Evolutionary conservation across 1,140 invertebrate genomes (phyloP).

Genomic region (Thrips palmi): DNA sequence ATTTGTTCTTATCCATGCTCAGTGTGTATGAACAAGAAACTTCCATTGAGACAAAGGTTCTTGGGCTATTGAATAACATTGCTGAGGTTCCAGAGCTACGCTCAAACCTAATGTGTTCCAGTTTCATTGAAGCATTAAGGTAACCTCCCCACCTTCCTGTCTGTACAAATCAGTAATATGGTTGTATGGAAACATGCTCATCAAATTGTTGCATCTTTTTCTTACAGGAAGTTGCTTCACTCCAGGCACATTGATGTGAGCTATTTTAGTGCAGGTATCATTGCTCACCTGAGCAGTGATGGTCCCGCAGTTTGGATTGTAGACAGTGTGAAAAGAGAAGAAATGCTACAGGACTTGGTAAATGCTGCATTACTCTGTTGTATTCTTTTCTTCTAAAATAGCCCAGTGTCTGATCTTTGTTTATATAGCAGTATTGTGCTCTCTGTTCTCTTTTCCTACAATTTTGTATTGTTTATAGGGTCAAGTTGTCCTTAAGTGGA

Average conservation of each 20-base stretch:
- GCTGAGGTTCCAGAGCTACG: slow-evolving; percentile 49
- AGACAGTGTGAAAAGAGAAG: slow-evolving; percentile 17
- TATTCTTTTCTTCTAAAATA: slow-evolving; percentile 34
- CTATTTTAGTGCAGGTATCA: slow-evolving; percentile 68
- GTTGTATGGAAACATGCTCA: slow-evolving; percentile 14
- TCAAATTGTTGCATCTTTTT: no score
- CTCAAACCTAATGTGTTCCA: slow-evolving; percentile 37
- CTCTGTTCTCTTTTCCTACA: no score
- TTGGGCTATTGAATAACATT: slow-evolving; percentile 65
- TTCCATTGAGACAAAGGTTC: slow-evolving; percentile 60
- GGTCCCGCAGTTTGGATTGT: slow-evolving; percentile 31
- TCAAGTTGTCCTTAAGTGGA: slow-evolving; percentile 43
- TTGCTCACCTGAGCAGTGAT: slow-evolving; percentile 55
- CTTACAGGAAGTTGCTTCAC: slow-evolving; percentile 28
- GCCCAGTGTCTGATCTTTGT: no score
- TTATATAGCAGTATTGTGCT: no score
- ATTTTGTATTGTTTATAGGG: no score
- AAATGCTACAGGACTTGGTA: slow-evolving; percentile 26
- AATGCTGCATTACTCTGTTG: slow-evolving; percentile 15
- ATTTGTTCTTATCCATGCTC: slow-evolving; percentile 47
- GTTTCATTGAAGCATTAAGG: slow-evolving; percentile 41
- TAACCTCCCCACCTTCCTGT: slow-evolving; percentile 15
- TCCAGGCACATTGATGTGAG: slow-evolving; percentile 59
- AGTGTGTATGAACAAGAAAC: slow-evolving; percentile 39
- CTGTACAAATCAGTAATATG: slow-evolving; percentile 2